Base-by-base conservation (phyloP, 2,113 vertebrate species). In the Alethe diademata region DNA sequence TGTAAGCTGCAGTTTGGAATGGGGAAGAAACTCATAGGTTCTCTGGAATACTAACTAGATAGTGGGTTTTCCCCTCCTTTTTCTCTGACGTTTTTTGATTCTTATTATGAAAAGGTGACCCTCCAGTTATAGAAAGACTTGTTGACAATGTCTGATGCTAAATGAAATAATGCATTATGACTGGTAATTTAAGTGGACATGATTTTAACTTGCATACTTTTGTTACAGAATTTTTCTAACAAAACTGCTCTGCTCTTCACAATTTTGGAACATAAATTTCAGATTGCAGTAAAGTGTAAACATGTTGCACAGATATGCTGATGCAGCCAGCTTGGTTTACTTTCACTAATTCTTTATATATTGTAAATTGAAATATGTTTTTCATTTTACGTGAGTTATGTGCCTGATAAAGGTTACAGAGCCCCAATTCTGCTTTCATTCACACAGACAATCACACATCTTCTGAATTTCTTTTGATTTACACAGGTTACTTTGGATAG, bases 31-130 rank as follows among this genome's bases (percentile, higher is more conserved):
- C 5, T 12, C 1, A 0, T 40, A 56, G 16, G 5, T 60, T 84
- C 13, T 83, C 54, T 66, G 58, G 86, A 86, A 50, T 86, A 50
- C 23, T 72, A 28, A 54, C 33, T 57, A 38, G 20, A 31, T n/a
- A 71, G 9, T 43, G 9, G 1, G 0, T 0, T 38, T 51, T 51
- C 12, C 11, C 6, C 3, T 54, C 6, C 14, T 47, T 31, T 31
- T 65, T 40, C 67, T 24, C 17, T 28, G 33, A 8, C 12, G 0
- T 1, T 54, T 78, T 84, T 81, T 86, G 6, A 24, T 57, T 60
- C 14, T 45, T 64, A 16, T 28, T 66, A 26, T 86, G 14, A 71
- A 80, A 74, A 81, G 8, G 5, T 74, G 28, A 47, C 19, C 6
- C 3, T 83, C 51, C 9, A 42, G 0, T 90, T 92, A 40, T 10